Evolutionary conservation across 2,797 vertebrate genomes (phyloP).

Genomic region (Anableps anableps): DNA sequence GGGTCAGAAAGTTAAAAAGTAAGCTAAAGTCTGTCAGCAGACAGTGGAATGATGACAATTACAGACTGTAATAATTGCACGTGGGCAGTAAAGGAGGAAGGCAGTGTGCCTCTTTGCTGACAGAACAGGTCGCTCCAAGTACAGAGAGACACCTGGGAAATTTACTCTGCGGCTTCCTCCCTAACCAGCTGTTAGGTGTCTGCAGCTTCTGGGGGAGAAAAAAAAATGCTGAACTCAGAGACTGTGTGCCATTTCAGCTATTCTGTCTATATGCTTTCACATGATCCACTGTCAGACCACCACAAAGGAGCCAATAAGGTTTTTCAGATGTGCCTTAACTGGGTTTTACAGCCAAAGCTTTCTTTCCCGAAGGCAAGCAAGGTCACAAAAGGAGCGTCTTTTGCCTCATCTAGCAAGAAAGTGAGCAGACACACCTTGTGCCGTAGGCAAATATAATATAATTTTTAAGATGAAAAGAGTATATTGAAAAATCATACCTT

Average conservation of each 20-base stretch:
- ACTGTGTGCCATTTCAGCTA: constrained; percentile 15
- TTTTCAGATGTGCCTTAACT: constrained; percentile 47
- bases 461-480: constrained; percentile 35
- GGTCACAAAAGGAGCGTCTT: constrained; percentile 33
- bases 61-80: constrained; percentile 31
- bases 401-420: constrained; percentile 34
- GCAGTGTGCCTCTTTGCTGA: constrained; percentile 31
- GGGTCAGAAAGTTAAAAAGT: not conserved
- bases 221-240: constrained; percentile 47
- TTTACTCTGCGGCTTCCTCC: constrained; percentile 45
- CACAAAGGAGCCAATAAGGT: constrained; percentile 19
- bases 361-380: constrained; percentile 20
- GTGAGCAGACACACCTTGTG: constrained; percentile 22
- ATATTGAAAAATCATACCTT: constrained; percentile 55
- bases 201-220: constrained; percentile 16
- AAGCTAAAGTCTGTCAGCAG: not conserved
- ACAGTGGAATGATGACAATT: constrained; percentile 32
- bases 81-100: constrained; percentile 22
- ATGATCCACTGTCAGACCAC: constrained; percentile 12
- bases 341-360: constrained; percentile 36
- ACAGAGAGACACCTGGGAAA: constrained; percentile 70
- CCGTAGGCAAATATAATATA: constrained; percentile 32
- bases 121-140: constrained; percentile 53
- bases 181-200: constrained; percentile 62
- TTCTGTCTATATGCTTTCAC: not conserved